Base-by-base conservation (phyloP, 1,140 invertebrate species). In the Drepana arcuata region DNA sequence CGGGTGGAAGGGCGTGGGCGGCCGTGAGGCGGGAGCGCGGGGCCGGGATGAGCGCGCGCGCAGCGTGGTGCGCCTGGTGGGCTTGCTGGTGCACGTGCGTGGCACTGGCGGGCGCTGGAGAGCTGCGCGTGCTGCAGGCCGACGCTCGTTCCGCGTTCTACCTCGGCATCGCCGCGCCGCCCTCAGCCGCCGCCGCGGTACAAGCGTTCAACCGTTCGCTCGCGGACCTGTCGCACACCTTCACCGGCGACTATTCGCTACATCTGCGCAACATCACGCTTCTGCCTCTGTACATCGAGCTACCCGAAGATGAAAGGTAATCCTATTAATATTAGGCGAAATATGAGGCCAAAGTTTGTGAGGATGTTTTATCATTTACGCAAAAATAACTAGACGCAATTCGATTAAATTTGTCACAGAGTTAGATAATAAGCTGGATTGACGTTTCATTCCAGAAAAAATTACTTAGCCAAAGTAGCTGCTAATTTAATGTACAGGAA, bases 281-380 rank as follows among this genome's bases (percentile, higher is more conserved):
- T 16, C 71, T 63, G 41, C 78, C 82, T 32, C 68, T 84, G 10
- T 83, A 81, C 58, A 80, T 84, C 55, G 79, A 84, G 54, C 59
- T 84, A 33, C 79, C 82, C 43, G 82, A 84, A 70, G 77, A 84
- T 75, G 78, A 84, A 70, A 82, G 72, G 82, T 84, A 46, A 42
- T 24, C 25, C 11, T 18, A 10, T n/a, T 29, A 18, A 16, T 10
- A 21, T 37, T 21, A 14, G 11, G 12, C 10, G 24, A 26, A n/a
- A 10, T 26, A 9, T 21, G 9, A 21, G 18, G 18, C 4, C 4
- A 21, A 21, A 21, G 4, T 21, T 5, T 21, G 18, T 21, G 9
- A 9, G 18, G 4, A 21, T 21, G 18, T 21, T 21, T 21, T 5
- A 21, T 21, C 4, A 4, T 21, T 21, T 21, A 21, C 4, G 18